Percentiles rank a stretch among this genome's conserved stretches.
Conservation (phyloP, 2,113 vertebrate species). For the Trematocara nigrifrons region DNA sequence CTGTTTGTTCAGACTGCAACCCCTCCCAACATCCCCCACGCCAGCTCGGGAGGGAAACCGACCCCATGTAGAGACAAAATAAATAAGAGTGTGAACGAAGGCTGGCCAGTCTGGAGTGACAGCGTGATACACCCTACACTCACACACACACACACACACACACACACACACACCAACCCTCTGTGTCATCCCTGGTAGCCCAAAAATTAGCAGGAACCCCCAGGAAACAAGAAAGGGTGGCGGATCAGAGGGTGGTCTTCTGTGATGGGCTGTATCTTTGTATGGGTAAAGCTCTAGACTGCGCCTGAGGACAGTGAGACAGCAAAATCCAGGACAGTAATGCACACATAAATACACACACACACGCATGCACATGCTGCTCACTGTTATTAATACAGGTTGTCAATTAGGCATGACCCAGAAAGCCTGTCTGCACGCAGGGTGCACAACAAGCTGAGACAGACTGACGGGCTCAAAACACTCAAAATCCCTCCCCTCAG, state of each 20-base stretch:
- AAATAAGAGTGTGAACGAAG: not conserved
- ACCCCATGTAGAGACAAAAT: slow-evolving; percentile 23
- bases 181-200: not conserved
- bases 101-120: not conserved
- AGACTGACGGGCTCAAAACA: slow-evolving; percentile 19
- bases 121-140: not conserved
- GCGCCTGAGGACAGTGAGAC: slow-evolving; percentile 49
- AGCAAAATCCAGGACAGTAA: slow-evolving; percentile 43
- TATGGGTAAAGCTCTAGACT: not conserved
- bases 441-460: slow-evolving; percentile 32
- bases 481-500: slow-evolving; percentile 18
- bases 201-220: not conserved
- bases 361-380: slow-evolving; percentile 1
- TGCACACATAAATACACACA: not conserved
- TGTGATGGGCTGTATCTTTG: not conserved
- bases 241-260: not conserved
- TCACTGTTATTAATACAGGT: slow-evolving; percentile 52
- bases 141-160: not conserved
- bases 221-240: not conserved
- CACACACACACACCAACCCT: not conserved
- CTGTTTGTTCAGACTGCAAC: slow-evolving; percentile 36
- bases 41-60: not conserved
- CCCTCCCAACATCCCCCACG: not conserved
- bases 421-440: slow-evolving; percentile 61
- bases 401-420: slow-evolving; percentile 66